A percentile compares a stretch with the other conserved stretches of the same genome.
These are phyloP conservation scores for Columba janthina DNA, from an alignment of 2,113 vertebrate species.

Conservation along the genomic window DNA sequence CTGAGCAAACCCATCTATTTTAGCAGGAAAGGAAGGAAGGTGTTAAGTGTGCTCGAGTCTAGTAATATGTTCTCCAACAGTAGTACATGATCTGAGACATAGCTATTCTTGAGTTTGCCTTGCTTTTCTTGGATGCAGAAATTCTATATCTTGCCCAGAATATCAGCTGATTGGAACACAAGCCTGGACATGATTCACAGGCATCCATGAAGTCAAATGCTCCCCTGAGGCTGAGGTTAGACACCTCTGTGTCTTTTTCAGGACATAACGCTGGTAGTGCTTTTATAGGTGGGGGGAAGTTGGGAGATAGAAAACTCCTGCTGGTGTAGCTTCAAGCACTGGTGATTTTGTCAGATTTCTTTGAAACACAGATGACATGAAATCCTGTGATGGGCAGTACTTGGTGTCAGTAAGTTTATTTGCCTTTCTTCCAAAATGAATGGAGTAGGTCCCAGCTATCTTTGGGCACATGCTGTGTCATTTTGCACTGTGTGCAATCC, in stretches of 20 bases:
- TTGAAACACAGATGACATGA: neutral
- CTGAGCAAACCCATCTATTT: neutral
- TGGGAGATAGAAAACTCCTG: neutral
- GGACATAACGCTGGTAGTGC: neutral
- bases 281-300: neutral
- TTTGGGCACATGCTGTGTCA: neutral
- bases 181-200: neutral
- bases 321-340: neutral
- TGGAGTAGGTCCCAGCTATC: neutral
- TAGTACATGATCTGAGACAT: neutral
- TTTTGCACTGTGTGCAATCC: neutral
- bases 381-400: neutral
- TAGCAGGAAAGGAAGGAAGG: no score
- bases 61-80: no score
- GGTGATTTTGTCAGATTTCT: neutral
- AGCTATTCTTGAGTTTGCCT: neutral
- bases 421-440: neutral
- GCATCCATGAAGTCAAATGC: neutral
- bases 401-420: neutral
- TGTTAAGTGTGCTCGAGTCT: no score
- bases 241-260: neutral
- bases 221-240: neutral
- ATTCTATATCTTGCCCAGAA: neutral
- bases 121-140: neutral
- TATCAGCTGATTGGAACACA: neutral